These are phyloP conservation scores for Aphelenchoides besseyi DNA, from an alignment of 1,140 invertebrate genomes.

Conservation along the genomic window DNA sequence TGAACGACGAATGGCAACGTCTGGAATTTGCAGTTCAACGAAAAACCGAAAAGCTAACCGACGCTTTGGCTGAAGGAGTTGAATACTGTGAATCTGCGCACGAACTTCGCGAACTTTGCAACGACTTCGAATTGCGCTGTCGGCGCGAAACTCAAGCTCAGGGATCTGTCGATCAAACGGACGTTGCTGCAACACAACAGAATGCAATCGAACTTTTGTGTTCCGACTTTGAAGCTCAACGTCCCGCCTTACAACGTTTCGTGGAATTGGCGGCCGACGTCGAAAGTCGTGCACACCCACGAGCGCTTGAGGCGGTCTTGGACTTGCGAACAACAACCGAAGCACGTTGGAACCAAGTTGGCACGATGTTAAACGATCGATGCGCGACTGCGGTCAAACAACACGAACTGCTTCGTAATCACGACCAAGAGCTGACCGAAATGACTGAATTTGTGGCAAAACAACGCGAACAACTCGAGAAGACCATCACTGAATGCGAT, in stretches of 20 bases:
- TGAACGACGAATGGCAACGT: slow-evolving; percentile 47
- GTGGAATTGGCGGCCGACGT: slow-evolving; percentile 38
- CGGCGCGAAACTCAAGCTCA: slow-evolving; percentile 1
- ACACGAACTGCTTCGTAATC: slow-evolving; percentile 24
- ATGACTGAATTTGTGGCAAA: slow-evolving; percentile 35
- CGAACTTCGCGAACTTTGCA: slow-evolving; percentile 11
- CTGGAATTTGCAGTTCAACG: slow-evolving; percentile 21
- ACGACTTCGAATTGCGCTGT: neutral
- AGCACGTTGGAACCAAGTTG: slow-evolving; percentile 42
- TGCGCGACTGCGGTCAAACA: neutral
- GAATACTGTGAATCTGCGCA: neutral
- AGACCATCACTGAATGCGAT: slow-evolving; percentile 56
- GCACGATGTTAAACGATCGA: slow-evolving; percentile 28
- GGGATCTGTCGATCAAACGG: neutral
- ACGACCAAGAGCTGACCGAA: slow-evolving; percentile 33
- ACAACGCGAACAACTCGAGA: slow-evolving; percentile 29
- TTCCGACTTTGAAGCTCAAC: slow-evolving; percentile 24
- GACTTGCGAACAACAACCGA: slow-evolving; percentile 17
- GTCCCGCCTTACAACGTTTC: slow-evolving; percentile 28
- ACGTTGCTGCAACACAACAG: slow-evolving; percentile 13
- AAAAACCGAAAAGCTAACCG: slow-evolving; percentile 16
- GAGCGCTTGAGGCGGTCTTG: slow-evolving; percentile 31
- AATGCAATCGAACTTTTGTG: slow-evolving; percentile 27
- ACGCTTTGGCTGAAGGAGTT: slow-evolving; percentile 27
- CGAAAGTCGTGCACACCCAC: slow-evolving; percentile 34